These are phyloP conservation scores for Platorchestia sp. DNA, from an alignment of 1,140 invertebrate species.

Conservation along the genomic window DNA sequence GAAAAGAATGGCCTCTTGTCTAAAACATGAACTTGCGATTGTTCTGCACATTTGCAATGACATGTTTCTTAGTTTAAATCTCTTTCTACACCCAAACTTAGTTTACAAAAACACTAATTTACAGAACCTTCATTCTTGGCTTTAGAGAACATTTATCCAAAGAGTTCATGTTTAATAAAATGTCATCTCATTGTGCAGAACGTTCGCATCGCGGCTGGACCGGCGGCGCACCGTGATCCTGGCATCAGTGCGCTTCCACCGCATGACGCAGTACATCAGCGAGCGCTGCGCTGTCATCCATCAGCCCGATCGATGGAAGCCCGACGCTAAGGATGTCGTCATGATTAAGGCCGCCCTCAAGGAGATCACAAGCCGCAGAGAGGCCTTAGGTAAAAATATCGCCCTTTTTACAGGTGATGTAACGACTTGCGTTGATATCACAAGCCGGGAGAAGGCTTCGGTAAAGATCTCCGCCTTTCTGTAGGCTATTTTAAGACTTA, in stretches of 20 bases:
- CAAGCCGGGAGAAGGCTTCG: too few species aligned
- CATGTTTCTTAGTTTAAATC: too few species aligned
- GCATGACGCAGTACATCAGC: conserved; percentile 80
- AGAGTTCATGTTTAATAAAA: too few species aligned
- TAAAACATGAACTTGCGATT: too few species aligned
- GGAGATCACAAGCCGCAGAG: conserved; percentile 65
- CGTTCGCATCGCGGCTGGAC: conserved; percentile 83
- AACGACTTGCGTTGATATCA: not conserved
- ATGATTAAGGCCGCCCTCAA: conserved; percentile 63
- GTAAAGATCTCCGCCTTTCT: too few species aligned
- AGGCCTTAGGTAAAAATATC: conserved; percentile 61
- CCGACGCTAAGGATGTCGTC: conserved; percentile 62
- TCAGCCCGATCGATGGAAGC: conserved; percentile 63
- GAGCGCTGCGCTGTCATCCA: conserved; percentile 64
- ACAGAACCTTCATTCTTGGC: too few species aligned
- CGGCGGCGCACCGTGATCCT: conserved; percentile 82
- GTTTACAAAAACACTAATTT: too few species aligned
- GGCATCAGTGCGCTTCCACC: conserved; percentile 82
- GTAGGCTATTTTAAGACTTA: too few species aligned
- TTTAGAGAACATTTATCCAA: not conserved
- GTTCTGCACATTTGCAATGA: too few species aligned
- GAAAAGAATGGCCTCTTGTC: too few species aligned
- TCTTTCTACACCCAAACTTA: too few species aligned
- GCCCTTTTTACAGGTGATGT: not conserved
- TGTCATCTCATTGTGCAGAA: conserved; percentile 80